A percentile compares a stretch with the other conserved stretches of the same genome.
Evolutionary conservation across 2,113 vertebrate genomes (phyloP).

Genomic region (Hepsetus odoe): DNA sequence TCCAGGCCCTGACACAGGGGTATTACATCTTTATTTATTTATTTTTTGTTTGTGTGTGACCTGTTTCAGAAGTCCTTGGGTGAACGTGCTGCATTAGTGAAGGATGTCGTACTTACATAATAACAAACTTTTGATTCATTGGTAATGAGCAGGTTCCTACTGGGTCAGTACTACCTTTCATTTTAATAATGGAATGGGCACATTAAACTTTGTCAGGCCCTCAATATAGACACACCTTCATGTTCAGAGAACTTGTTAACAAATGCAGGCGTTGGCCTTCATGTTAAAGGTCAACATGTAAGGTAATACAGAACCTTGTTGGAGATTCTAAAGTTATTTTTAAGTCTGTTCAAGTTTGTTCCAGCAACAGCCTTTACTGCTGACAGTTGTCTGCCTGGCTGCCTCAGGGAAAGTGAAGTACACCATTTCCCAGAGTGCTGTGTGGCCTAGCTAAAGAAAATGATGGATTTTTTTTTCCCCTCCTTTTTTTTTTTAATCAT

Average conservation of each 20-base stretch:
- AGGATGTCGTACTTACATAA: not conserved
- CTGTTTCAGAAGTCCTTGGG: not conserved
- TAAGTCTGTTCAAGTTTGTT: not conserved
- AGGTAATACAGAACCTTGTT: too few species aligned
- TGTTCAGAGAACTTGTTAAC: not conserved
- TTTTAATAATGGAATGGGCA: too few species aligned
- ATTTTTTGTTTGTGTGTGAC: slow-evolving; percentile 16
- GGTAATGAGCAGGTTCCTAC: too few species aligned
- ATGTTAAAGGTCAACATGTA: too few species aligned
- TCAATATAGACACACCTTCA: too few species aligned
- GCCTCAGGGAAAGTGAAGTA: not conserved
- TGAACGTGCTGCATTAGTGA: not conserved
- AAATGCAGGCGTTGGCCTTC: not conserved
- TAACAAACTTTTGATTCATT: not conserved
- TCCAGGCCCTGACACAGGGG: slow-evolving; percentile 12
- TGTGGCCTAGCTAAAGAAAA: not conserved
- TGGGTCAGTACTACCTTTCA: too few species aligned
- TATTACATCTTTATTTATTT: slow-evolving; percentile 11
- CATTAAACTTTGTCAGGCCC: too few species aligned
- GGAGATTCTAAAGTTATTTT: too few species aligned
- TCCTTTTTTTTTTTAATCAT: slow-evolving; percentile 26
- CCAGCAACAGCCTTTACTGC: not conserved
- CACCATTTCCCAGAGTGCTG: not conserved
- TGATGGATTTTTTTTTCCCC: not conserved
- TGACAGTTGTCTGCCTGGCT: not conserved